Percentiles rank a stretch among this genome's conserved stretches.
Evolutionary conservation across 2,797 vertebrate genomes (phyloP).

Genomic region (Setipinna tenuifilis): DNA sequence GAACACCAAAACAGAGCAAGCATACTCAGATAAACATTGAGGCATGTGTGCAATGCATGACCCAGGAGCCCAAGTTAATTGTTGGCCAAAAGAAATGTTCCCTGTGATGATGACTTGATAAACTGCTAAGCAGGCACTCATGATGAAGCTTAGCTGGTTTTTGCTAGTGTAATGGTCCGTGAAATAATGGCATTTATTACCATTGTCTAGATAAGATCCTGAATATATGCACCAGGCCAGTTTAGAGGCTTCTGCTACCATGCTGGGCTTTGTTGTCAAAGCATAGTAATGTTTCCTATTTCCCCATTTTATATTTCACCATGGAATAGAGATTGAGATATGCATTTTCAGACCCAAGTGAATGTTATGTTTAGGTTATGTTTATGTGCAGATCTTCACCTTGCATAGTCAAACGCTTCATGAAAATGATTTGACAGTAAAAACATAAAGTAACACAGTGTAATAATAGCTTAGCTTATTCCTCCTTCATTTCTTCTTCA

Average conservation of each 20-base stretch:
- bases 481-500: background rate
- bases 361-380: constrained; percentile 26
- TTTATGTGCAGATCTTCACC: constrained; percentile 4
- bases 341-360: constrained; percentile 44
- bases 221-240: constrained; percentile 46
- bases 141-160: constrained; percentile 31
- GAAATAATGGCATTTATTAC: constrained; percentile 38
- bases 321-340: constrained; percentile 42
- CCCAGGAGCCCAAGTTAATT: constrained; percentile 20
- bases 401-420: background rate
- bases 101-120: constrained; percentile 30
- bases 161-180: constrained; percentile 20
- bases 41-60: background rate
- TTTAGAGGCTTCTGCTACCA: constrained; percentile 53
- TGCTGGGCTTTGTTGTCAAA: constrained; percentile 53
- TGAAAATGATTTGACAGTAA: background rate
- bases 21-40: background rate
- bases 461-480: background rate
- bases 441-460: background rate
- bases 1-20: too few species aligned
- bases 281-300: constrained; percentile 48
- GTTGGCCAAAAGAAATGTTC: constrained; percentile 3
- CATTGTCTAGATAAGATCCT: constrained; percentile 50
- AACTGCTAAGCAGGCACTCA: constrained; percentile 23
- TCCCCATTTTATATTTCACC: constrained; percentile 51